A percentile compares a stretch with the other conserved stretches of the same genome.
Conservation (phyloP, 2,888 invertebrate genomes). For the Furcula furcula region DNA sequence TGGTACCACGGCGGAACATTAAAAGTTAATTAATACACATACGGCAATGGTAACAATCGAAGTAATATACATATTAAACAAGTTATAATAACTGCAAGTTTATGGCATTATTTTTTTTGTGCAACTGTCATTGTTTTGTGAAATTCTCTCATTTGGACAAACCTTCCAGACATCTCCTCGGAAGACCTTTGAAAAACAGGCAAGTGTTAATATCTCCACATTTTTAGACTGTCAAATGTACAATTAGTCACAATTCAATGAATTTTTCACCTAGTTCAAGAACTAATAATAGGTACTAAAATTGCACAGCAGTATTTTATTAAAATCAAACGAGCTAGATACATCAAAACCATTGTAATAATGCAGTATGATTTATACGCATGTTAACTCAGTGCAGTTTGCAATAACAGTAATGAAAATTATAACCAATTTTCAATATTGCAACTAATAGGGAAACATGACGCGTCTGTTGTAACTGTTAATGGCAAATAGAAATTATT, state of each 20-base stretch:
- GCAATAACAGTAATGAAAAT: no score
- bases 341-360: neutral
- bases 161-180: constrained; percentile 85
- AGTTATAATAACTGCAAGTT: constrained; percentile 46
- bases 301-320: neutral
- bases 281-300: no score
- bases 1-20: constrained; percentile 53
- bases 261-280: no score
- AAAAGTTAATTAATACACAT: constrained; percentile 16
- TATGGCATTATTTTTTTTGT: constrained; percentile 58
- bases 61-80: constrained; percentile 34
- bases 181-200: constrained; percentile 83
- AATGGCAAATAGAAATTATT: no score
- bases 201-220: constrained; percentile 71
- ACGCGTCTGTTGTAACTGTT: no score
- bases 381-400: no score
- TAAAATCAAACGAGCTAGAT: neutral
- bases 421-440: no score
- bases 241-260: constrained; percentile 36
- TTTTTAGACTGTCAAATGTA: constrained; percentile 61
- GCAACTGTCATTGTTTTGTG: constrained; percentile 66
- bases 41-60: constrained; percentile 62
- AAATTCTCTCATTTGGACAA: constrained; percentile 77
- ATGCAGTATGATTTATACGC: no score
- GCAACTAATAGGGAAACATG: no score